phyloP scores from a whole-genome alignment of 2,113 vertebrate species.

The Ramphastos sulfuratus region DNA sequence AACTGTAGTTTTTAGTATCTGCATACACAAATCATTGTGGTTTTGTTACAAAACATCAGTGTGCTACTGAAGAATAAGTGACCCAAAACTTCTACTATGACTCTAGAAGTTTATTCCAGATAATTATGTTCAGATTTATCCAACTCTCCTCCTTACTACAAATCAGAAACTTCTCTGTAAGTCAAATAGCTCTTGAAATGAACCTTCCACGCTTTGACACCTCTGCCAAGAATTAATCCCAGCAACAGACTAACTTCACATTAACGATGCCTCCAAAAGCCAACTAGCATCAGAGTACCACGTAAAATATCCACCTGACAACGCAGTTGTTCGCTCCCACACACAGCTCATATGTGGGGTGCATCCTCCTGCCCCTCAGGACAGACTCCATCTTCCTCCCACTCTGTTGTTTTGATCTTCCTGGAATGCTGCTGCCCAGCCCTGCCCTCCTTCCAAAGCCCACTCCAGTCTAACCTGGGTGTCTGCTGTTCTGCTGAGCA shows the following conservation, averaged over 20 bases:
- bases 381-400: neutral
- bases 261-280: fast-evolving
- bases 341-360: fast-evolving
- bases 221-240: neutral
- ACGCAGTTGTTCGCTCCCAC: neutral
- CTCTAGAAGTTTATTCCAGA: neutral
- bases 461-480: neutral
- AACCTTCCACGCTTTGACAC: fast-evolving
- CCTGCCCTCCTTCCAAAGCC: neutral
- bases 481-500: neutral
- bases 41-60: neutral
- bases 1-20: fast-evolving
- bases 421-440: neutral
- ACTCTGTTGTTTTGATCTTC: neutral
- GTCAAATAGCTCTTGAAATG: fast-evolving
- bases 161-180: neutral
- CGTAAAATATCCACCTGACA: fast-evolving
- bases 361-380: neutral
- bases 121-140: neutral
- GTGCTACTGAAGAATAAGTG: fast-evolving
- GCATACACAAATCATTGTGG: fast-evolving
- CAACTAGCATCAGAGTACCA: neutral
- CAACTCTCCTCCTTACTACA: neutral
- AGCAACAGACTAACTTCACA: fast-evolving
- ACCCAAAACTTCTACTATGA: neutral